phyloP scores from a whole-genome alignment of 2,888 invertebrate genomes.

The Macaria notata region DNA sequence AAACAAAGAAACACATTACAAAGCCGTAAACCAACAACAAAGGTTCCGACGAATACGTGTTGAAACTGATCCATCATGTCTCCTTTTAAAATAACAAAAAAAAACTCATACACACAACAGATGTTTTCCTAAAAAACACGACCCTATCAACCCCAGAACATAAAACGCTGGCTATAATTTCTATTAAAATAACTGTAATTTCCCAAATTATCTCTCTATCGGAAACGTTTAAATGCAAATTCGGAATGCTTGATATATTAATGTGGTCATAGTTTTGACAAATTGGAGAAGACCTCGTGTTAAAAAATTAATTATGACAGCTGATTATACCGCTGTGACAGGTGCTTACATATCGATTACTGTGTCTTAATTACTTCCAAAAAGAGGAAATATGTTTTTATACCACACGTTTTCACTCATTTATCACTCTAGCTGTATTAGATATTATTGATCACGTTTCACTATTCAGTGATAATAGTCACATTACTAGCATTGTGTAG shows the following conservation, averaged over 20 bases:
- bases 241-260: conserved; percentile 65
- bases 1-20: conserved; percentile 82
- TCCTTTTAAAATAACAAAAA: conserved; percentile 80
- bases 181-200: conserved; percentile 75
- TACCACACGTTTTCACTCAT: too few relatives aligned
- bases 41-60: conserved; percentile 78
- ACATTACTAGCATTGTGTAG: conserved; percentile 40
- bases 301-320: conserved; percentile 53
- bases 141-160: conserved; percentile 63
- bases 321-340: conserved; percentile 39
- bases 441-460: too few relatives aligned
- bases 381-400: too few relatives aligned
- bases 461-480: conserved; percentile 12
- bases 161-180: conserved; percentile 64
- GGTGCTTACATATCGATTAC: conserved; percentile 33
- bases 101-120: conserved; percentile 77
- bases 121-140: conserved; percentile 77
- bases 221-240: conserved; percentile 76
- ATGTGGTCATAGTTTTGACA: conserved; percentile 69
- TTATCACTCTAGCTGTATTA: too few relatives aligned
- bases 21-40: conserved; percentile 79
- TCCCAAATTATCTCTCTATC: conserved; percentile 66
- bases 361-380: not conserved
- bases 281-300: conserved; percentile 54
- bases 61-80: conserved; percentile 83